Evolutionary conservation across 2,797 vertebrate genomes (phyloP).

Genomic region (Etheostoma perlongum): DNA sequence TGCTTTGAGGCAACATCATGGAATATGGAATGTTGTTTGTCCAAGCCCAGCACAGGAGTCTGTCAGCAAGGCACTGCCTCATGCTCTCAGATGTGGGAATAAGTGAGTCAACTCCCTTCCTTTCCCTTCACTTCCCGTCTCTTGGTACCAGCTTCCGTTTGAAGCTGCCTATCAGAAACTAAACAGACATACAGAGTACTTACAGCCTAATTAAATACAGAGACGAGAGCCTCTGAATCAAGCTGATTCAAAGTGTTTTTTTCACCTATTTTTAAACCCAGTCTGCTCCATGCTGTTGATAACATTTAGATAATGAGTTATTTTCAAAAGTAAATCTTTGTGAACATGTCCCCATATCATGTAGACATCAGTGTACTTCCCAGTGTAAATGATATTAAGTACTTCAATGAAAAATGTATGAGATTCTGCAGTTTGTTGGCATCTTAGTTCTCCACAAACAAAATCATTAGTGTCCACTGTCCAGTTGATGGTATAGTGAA

Average conservation of each 20-base stretch:
- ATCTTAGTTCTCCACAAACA: not conserved
- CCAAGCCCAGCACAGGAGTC: slow-evolving; percentile 32
- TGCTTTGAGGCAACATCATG: not conserved
- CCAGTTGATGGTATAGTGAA: not conserved
- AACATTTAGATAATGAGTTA: slow-evolving; percentile 21
- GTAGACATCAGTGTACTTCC: not conserved
- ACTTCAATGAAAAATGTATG: not conserved
- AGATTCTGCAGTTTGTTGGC: not conserved
- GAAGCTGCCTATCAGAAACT: slow-evolving; percentile 73
- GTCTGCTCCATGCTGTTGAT: slow-evolving; percentile 16
- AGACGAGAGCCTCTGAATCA: slow-evolving; percentile 30
- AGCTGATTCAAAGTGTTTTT: slow-evolving; percentile 37
- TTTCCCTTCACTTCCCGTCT: slow-evolving; percentile 73
- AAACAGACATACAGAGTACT: slow-evolving; percentile 51
- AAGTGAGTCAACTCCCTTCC: slow-evolving; percentile 78
- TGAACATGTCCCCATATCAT: not conserved
- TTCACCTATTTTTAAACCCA: slow-evolving; percentile 25
- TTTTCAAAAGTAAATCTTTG: slow-evolving; percentile 20
- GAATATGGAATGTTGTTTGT: slow-evolving; percentile 9
- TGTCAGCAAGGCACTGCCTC: slow-evolving; percentile 45
- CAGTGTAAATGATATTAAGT: not conserved
- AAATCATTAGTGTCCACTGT: not conserved
- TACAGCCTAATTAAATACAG: slow-evolving; percentile 62
- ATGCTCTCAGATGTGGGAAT: slow-evolving; percentile 65
- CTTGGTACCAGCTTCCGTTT: slow-evolving; percentile 75